Evolutionary conservation across 2,888 invertebrate species (phyloP).

Genomic region (Crematogaster levior): DNA sequence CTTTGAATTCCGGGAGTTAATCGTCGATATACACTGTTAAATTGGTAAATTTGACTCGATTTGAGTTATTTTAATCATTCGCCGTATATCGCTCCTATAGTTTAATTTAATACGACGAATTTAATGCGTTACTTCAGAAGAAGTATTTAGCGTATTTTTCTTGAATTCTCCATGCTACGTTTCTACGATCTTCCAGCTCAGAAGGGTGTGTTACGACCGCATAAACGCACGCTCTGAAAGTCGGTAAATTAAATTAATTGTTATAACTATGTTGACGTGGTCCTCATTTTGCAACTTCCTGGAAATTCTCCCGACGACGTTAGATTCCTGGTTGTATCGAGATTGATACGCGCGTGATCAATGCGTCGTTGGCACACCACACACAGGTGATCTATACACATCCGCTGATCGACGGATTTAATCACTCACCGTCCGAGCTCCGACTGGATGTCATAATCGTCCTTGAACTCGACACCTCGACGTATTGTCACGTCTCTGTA

Average conservation of each 20-base stretch:
- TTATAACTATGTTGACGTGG: neutral
- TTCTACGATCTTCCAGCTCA: neutral
- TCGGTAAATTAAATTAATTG: neutral
- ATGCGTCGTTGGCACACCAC: conserved; percentile 53
- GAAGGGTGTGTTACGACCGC: neutral
- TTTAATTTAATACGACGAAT: no score
- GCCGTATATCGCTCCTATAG: no score
- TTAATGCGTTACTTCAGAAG: no score
- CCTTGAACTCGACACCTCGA: conserved; percentile 94
- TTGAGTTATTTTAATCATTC: no score
- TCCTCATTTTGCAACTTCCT: neutral
- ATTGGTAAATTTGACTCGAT: no score
- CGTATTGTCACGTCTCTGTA: conserved; percentile 94
- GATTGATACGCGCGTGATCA: conserved; percentile 30
- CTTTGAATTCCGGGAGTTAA: neutral
- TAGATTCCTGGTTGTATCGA: neutral
- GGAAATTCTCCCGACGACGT: neutral
- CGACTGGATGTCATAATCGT: conserved; percentile 94
- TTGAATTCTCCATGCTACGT: neutral
- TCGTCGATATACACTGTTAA: no score
- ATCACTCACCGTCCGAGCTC: conserved; percentile 95
- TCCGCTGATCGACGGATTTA: conserved; percentile 34
- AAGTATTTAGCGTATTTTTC: neutral
- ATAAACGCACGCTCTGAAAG: neutral
- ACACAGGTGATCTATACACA: neutral